Evolutionary conservation across 2,888 invertebrate species (phyloP).

Genomic region (Temnothorax rugatulus): DNA sequence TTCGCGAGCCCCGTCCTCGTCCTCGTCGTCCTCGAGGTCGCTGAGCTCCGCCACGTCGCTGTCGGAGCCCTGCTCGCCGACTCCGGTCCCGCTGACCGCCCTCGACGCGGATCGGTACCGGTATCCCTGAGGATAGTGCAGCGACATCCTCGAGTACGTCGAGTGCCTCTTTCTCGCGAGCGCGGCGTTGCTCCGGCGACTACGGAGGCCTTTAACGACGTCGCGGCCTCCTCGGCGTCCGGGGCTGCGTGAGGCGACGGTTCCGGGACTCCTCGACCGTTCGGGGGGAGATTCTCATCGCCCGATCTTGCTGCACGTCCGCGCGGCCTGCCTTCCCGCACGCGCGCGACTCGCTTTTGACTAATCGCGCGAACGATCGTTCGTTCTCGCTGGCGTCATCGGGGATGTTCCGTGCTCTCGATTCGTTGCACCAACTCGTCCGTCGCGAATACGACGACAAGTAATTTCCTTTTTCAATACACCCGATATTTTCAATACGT

Average conservation of each 20-base stretch:
- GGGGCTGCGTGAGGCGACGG: slow-evolving; percentile 34
- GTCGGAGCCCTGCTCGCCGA: slow-evolving; percentile 81
- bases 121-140: slow-evolving; percentile 83
- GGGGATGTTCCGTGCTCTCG: background rate
- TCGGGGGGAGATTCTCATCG: slow-evolving; percentile 48
- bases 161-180: background rate
- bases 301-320: slow-evolving; percentile 17
- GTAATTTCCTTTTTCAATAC: background rate
- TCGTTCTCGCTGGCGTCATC: slow-evolving; percentile 13
- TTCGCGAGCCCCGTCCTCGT: slow-evolving; percentile 75
- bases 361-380: slow-evolving; percentile 7
- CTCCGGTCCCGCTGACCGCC: slow-evolving; percentile 68
- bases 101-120: slow-evolving; percentile 83
- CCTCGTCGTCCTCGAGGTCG: slow-evolving; percentile 85
- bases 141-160: slow-evolving; percentile 78
- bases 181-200: slow-evolving; percentile 1
- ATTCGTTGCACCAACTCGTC: background rate
- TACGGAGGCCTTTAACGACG: slow-evolving; percentile 40
- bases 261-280: slow-evolving; percentile 50
- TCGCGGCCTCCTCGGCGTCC: slow-evolving; percentile 24
- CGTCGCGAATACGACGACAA: background rate
- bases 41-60: slow-evolving; percentile 85
- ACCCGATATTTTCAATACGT: too few relatives aligned
- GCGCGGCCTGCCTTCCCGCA: background rate
- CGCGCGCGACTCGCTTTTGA: background rate